Conservation (phyloP, 2,113 vertebrate species). For the Callipepla squamata region DNA sequence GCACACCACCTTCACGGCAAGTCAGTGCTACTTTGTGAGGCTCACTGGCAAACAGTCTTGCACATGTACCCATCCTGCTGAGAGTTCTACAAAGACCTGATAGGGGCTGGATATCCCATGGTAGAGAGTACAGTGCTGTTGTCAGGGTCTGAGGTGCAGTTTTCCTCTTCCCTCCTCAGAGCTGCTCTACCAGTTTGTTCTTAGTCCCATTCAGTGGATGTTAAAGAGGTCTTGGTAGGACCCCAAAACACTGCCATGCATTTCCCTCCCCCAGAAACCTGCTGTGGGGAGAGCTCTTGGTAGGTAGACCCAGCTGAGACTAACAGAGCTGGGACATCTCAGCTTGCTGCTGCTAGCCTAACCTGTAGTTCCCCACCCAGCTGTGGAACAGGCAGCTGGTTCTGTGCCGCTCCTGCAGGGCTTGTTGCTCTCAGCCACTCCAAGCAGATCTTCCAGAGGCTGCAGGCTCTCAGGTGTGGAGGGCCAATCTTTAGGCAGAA, state of each 20-base stretch:
- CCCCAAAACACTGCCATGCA: accelerated
- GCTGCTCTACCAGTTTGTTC: neutral
- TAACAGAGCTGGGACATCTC: neutral
- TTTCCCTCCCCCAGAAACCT: neutral
- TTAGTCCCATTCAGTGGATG: neutral
- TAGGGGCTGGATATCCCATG: neutral
- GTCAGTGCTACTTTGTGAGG: neutral
- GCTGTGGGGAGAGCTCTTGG: neutral
- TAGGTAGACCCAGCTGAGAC: neutral
- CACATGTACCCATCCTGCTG: accelerated
- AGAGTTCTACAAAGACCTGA: neutral
- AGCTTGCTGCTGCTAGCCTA: neutral
- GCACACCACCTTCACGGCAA: accelerated
- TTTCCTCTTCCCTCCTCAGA: neutral
- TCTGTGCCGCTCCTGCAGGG: neutral
- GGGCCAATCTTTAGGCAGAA: neutral
- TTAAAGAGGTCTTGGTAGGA: neutral
- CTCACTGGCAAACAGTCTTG: neutral
- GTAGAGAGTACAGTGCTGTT: neutral
- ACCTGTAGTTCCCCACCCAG: neutral
- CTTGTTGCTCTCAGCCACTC: neutral
- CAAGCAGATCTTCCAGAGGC: neutral
- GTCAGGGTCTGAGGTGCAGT: neutral
- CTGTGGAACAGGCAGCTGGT: neutral
- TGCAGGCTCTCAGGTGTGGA: neutral